These are phyloP conservation scores for Drosophila funebris DNA, from an alignment of 1,140 invertebrate genomes.

Conservation along the genomic window DNA sequence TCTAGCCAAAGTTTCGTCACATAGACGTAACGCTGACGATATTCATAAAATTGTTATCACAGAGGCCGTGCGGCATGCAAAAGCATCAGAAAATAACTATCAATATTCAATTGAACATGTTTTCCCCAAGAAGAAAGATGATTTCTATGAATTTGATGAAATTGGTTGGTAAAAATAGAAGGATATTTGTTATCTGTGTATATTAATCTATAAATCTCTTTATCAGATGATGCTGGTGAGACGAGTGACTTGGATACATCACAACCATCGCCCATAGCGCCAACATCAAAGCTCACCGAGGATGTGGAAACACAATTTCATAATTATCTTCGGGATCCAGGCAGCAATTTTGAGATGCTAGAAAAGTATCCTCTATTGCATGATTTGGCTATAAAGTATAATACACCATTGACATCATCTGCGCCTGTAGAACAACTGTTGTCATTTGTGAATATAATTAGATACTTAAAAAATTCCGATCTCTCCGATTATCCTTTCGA, in stretches of 20 bases:
- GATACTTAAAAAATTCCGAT: background rate
- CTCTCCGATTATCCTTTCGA: slow-evolving; percentile 18
- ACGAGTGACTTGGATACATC: slow-evolving; percentile 26
- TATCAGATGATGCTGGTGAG: slow-evolving; percentile 7
- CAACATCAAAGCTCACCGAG: slow-evolving; percentile 14
- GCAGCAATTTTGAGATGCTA: slow-evolving; percentile 18
- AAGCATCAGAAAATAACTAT: slow-evolving; percentile 9
- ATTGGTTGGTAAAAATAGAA: slow-evolving; percentile 1
- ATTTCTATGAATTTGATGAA: slow-evolving; percentile 45
- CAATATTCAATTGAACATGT: background rate
- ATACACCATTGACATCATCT: slow-evolving; percentile 27
- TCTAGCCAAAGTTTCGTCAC: slow-evolving; percentile 3
- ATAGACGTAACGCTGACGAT: slow-evolving; percentile 9
- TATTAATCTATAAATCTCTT: background rate
- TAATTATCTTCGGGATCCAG: slow-evolving; percentile 27
- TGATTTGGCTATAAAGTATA: slow-evolving; percentile 34
- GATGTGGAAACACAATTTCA: slow-evolving; percentile 19
- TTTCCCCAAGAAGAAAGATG: slow-evolving; percentile 1
- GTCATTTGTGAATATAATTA: slow-evolving; percentile 8
- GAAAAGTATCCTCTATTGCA: slow-evolving; percentile 35
- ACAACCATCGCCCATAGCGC: slow-evolving; percentile 6
- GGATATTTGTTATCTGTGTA: background rate
- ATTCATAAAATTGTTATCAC: slow-evolving; percentile 26
- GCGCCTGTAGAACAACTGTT: slow-evolving; percentile 6
- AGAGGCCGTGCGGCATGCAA: slow-evolving; percentile 23